Percentiles rank a stretch among this genome's conserved stretches.
Evolutionary conservation across 2,797 vertebrate genomes (phyloP).

Genomic region (Acropternis orthonyx): DNA sequence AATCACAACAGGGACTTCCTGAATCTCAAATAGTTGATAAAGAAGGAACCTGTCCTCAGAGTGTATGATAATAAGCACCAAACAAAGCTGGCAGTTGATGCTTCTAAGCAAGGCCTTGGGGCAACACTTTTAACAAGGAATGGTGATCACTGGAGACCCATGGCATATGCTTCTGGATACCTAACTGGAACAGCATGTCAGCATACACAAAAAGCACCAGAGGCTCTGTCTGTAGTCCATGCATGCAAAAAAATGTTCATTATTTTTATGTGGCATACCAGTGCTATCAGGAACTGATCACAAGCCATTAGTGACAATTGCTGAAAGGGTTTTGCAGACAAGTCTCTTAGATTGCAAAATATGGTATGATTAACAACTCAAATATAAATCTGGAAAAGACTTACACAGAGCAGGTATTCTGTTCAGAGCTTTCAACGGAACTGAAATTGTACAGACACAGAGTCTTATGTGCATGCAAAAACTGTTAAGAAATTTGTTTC

Average conservation of each 20-base stretch:
- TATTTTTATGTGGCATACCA: neutral
- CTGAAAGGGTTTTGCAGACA: neutral
- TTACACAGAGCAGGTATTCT: neutral
- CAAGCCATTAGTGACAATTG: neutral
- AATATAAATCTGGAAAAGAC: neutral
- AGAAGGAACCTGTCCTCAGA: constrained; percentile 51
- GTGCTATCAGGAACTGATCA: neutral
- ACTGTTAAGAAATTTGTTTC: neutral
- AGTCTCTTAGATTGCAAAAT: neutral
- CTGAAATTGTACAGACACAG: neutral
- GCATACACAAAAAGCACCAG: neutral
- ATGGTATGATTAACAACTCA: neutral
- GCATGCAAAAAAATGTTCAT: neutral
- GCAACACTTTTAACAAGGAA: constrained; percentile 62
- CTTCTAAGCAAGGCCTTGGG: constrained; percentile 66
- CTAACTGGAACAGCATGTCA: constrained; percentile 51
- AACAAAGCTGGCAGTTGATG: constrained; percentile 54
- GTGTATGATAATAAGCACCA: constrained; percentile 58
- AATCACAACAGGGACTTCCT: constrained; percentile 62
- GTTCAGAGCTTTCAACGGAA: neutral
- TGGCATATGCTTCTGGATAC: constrained; percentile 47
- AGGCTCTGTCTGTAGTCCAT: neutral
- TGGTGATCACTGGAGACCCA: constrained; percentile 62
- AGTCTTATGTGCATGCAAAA: neutral
- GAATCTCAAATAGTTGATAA: constrained; percentile 60